Conservation (phyloP, 1,140 invertebrate species). For the Apis laboriosa region DNA sequence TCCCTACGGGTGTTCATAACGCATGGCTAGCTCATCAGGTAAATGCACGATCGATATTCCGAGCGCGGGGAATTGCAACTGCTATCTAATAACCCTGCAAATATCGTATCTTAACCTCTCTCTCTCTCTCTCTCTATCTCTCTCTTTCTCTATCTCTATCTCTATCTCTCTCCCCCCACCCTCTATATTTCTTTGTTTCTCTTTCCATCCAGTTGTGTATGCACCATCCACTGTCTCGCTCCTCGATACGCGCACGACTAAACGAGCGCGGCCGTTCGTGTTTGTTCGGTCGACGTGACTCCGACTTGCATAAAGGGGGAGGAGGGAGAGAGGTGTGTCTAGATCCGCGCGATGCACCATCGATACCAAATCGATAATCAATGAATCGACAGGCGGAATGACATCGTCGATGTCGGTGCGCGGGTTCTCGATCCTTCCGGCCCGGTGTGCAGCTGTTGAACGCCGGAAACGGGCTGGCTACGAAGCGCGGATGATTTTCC, state of each 20-base stretch:
- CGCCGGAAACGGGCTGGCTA: slow-evolving; percentile 14
- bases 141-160: neutral
- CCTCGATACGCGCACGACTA: slow-evolving; percentile 7
- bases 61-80: slow-evolving; percentile 63
- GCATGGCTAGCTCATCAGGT: slow-evolving; percentile 72
- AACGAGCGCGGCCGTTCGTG: slow-evolving; percentile 55
- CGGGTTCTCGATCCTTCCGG: slow-evolving; percentile 30
- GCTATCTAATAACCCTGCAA: slow-evolving; percentile 73
- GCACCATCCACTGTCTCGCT: neutral
- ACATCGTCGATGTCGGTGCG: slow-evolving; percentile 35
- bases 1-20: slow-evolving; percentile 66
- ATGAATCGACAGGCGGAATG: slow-evolving; percentile 46
- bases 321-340: neutral
- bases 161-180: neutral
- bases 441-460: neutral
- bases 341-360: slow-evolving; percentile 10
- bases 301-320: slow-evolving; percentile 46
- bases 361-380: slow-evolving; percentile 62
- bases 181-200: neutral
- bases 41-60: slow-evolving; percentile 70
- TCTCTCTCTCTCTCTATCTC: slow-evolving; percentile 13
- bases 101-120: slow-evolving; percentile 69
- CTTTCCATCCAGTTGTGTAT: neutral
- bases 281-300: slow-evolving; percentile 64
- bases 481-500: slow-evolving; percentile 20